Evolutionary conservation across 2,888 invertebrate genomes (phyloP).

Genomic region (Baccha elongata): DNA sequence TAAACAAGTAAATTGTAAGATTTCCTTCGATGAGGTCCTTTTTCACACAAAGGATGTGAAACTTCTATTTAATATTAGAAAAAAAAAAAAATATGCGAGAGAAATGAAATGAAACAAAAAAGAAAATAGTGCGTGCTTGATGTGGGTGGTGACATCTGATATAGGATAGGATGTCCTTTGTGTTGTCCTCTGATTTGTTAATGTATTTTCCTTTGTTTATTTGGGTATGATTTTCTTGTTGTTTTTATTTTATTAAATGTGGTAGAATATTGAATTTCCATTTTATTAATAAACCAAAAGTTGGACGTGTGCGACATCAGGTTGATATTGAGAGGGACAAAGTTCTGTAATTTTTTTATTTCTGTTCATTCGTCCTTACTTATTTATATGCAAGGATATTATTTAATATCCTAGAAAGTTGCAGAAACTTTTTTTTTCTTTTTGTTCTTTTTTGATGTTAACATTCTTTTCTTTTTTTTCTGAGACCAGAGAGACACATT

Average conservation of each 20-base stretch:
- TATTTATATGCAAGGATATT: constrained; percentile 22
- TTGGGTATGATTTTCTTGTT: constrained; percentile 9
- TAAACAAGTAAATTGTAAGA: constrained; percentile 3
- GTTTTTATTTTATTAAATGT: background rate
- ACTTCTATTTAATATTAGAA: constrained; percentile 24
- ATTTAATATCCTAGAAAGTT: constrained; percentile 10
- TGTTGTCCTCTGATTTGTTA: constrained; percentile 45
- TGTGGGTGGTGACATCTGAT: constrained; percentile 38
- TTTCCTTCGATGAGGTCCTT: constrained; percentile 35
- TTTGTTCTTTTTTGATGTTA: constrained; percentile 2
- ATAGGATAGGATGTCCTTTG: constrained; percentile 29
- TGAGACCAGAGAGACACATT: background rate
- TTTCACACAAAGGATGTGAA: constrained; percentile 8
- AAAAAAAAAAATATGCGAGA: constrained; percentile 1
- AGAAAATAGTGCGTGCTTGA: constrained; percentile 38
- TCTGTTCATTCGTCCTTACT: background rate
- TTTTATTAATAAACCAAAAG: constrained; percentile 52
- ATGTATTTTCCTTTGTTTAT: constrained; percentile 16
- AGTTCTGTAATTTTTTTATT: background rate
- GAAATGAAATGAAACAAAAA: constrained; percentile 7
- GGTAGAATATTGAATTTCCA: constrained; percentile 56
- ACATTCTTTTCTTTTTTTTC: constrained; percentile 7
- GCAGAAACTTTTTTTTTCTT: constrained; percentile 3
- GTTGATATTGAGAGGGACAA: constrained; percentile 21
- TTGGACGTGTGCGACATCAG: constrained; percentile 51